Evolutionary conservation across 2,113 vertebrate genomes (phyloP).

Genomic region (Grammomys dolichurus): DNA sequence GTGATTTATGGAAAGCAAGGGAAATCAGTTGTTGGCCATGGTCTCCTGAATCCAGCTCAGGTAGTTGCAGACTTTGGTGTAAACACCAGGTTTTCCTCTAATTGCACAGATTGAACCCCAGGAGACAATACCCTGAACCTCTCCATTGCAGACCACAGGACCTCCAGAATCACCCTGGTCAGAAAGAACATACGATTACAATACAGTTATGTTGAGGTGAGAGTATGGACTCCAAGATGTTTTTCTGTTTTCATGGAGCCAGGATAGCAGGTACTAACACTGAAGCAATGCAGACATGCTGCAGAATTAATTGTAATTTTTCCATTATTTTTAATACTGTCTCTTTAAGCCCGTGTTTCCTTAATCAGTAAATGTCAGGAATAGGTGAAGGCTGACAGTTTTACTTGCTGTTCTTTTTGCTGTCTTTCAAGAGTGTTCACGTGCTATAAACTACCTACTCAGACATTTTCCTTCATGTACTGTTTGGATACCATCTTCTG

Average conservation of each 20-base stretch:
- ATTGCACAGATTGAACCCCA: background rate
- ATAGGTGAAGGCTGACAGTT: background rate
- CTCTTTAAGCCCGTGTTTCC: background rate
- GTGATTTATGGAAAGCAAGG: background rate
- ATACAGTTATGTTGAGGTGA: fast-evolving
- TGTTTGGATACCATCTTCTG: background rate
- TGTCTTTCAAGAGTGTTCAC: background rate
- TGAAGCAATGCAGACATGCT: fast-evolving
- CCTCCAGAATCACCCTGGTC: too few relatives aligned
- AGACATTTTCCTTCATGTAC: background rate
- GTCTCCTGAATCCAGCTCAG: too few relatives aligned
- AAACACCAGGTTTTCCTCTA: too few relatives aligned
- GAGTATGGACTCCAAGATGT: fast-evolving
- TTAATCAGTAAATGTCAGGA: background rate
- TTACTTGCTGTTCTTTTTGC: background rate
- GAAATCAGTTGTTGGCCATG: slow-evolving; percentile 68
- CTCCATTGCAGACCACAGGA: too few relatives aligned
- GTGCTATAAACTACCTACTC: too few relatives aligned
- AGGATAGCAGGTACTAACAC: background rate
- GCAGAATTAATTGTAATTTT: fast-evolving
- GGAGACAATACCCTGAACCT: too few relatives aligned
- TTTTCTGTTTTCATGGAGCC: background rate
- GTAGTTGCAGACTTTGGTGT: too few relatives aligned
- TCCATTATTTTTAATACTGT: background rate
- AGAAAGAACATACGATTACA: background rate